Percentiles rank a stretch among this genome's conserved stretches.
Evolutionary conservation across 2,113 vertebrate genomes (phyloP).

Genomic region (Antechinus flavipes): DNA sequence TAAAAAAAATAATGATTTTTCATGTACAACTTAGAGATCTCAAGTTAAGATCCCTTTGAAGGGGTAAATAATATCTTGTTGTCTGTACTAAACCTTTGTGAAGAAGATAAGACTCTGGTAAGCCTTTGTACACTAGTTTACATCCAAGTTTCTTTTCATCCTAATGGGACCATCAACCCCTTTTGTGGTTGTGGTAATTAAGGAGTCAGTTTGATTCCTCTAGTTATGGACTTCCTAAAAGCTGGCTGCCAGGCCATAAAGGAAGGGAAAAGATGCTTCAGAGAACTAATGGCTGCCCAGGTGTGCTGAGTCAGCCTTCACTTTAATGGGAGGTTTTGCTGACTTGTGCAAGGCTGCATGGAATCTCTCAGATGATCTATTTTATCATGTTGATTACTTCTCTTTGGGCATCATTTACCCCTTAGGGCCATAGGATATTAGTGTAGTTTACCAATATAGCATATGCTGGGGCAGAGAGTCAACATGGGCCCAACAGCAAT

Average conservation of each 20-base stretch:
- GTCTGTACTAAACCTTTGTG: slow-evolving; percentile 15
- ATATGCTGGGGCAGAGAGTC: slow-evolving; percentile 21
- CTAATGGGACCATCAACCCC: slow-evolving; percentile 60
- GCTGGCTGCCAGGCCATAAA: slow-evolving; percentile 68
- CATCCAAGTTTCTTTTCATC: slow-evolving; percentile 63
- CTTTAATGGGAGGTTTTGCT: slow-evolving; percentile 64
- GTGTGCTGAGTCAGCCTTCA: slow-evolving; percentile 66
- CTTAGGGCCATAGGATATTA: slow-evolving; percentile 22
- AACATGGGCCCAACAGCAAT: neutral
- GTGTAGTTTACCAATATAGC: slow-evolving; percentile 57
- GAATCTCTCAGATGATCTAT: slow-evolving; percentile 57
- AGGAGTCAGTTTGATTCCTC: slow-evolving; percentile 68
- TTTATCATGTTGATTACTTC: slow-evolving; percentile 53
- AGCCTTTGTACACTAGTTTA: slow-evolving; percentile 36
- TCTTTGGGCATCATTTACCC: slow-evolving; percentile 48
- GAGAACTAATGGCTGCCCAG: slow-evolving; percentile 53
- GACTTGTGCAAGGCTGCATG: slow-evolving; percentile 31
- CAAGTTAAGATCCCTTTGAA: neutral
- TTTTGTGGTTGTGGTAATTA: slow-evolving; percentile 71
- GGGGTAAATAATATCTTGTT: slow-evolving; percentile 16
- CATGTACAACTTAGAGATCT: neutral
- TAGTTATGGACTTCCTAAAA: slow-evolving; percentile 69
- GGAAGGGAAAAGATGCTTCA: slow-evolving; percentile 58
- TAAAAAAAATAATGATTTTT: neutral
- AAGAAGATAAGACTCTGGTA: slow-evolving; percentile 8